phyloP scores from a whole-genome alignment of 1,140 invertebrate species.

The Aphidius gifuensis region DNA sequence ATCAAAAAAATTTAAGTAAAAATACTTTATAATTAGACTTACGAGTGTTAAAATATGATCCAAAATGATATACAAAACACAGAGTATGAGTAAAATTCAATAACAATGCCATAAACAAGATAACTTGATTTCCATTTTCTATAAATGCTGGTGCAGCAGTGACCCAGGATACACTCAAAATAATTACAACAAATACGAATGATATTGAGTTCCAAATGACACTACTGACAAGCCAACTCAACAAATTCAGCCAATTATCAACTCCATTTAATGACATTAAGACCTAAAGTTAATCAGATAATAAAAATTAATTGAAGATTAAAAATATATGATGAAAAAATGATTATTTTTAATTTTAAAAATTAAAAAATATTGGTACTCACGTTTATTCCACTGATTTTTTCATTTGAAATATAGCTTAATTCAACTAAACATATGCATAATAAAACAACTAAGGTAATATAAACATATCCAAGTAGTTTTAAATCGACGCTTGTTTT shows the following conservation, averaged over 20 bases:
- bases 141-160: slow-evolving; percentile 41
- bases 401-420: slow-evolving; percentile 41
- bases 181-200: slow-evolving; percentile 37
- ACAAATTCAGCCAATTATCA: slow-evolving; percentile 41
- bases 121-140: slow-evolving; percentile 43
- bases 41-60: slow-evolving; percentile 46
- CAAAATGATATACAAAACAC: slow-evolving; percentile 47
- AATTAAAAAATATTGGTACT: too few relatives aligned
- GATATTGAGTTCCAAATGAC: slow-evolving; percentile 40
- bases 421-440: slow-evolving; percentile 46
- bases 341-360: too few relatives aligned
- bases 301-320: too few relatives aligned
- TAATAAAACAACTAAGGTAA: slow-evolving; percentile 43
- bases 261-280: slow-evolving; percentile 52
- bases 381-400: too few relatives aligned
- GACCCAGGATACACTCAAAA: slow-evolving; percentile 43
- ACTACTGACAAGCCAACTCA: slow-evolving; percentile 48
- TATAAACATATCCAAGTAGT: slow-evolving; percentile 32
- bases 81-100: slow-evolving; percentile 41
- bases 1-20: too few relatives aligned
- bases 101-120: slow-evolving; percentile 46
- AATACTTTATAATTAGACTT: slow-evolving; percentile 19
- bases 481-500: slow-evolving; percentile 9
- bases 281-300: slow-evolving; percentile 30
- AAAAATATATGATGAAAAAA: too few relatives aligned